Base-by-base conservation (phyloP, 2,797 vertebrate species). In the Uromys caudimaculatus region DNA sequence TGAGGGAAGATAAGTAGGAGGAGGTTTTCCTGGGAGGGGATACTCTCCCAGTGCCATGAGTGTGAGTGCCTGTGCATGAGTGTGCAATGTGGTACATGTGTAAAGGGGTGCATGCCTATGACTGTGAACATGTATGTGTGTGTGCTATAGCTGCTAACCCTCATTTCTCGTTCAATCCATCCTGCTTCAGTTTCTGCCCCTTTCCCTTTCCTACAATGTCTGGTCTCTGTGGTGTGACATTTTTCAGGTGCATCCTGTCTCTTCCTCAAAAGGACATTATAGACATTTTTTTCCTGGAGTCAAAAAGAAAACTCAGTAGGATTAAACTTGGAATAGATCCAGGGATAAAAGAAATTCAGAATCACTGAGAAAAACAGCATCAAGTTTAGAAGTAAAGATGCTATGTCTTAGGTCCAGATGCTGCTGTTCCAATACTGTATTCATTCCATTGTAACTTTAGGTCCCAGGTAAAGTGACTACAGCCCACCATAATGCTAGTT, bases 361-460 rank as follows among this genome's bases (percentile, higher is more conserved):
- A 71, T 24, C 32, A 89, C 21, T 32, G 24, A 67, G 3, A 23
- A 64, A 84, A 86, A 54, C 2, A 32, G 5, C 6, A 21, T 9
- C 13, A 88, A 73, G 38, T 60, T 23, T 69, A 47, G 64, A 87
- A 77, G 35, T 52, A 92, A 90, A 76, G 41, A 54, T n/a, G 4
- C 17, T 78, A 44, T 67, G 41, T 32, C 24, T 21, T 38, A 5
- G 12, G 3, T 12, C 50, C 17, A 69, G 38, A 32, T 0, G 4
- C 13, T 81, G 14, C 29, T 12, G 76, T 47, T n/a, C 4, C 2
- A 29, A 10, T 11, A 38, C 16, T 62, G 54, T 62, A n/a, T 41
- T 69, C 58, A 91, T 52, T 89, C 50, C 35, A 73, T 17, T 69
- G 4, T 73, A 38, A 91, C 44, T 76, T 56, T 89, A 92, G 75